These are phyloP conservation scores for Drosophila neotestacea DNA, from an alignment of 2,888 invertebrate genomes.

Conservation along the genomic window DNA sequence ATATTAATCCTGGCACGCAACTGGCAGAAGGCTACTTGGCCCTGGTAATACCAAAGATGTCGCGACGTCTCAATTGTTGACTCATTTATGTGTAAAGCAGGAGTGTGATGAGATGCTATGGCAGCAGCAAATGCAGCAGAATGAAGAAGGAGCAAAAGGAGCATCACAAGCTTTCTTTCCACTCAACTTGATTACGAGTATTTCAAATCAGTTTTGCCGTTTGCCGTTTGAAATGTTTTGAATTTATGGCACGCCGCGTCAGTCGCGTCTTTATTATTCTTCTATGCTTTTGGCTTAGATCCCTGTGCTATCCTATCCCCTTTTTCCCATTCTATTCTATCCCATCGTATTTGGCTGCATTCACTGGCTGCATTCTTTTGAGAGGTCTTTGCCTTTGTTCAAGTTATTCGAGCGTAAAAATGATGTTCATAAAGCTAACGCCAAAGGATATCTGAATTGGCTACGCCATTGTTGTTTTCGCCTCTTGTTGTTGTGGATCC, in stretches of 20 bases:
- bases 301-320: background rate
- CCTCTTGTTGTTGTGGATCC: slow-evolving; percentile 14
- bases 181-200: slow-evolving; percentile 61
- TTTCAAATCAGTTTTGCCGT: slow-evolving; percentile 66
- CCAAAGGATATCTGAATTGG: slow-evolving; percentile 63
- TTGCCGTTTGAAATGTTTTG: slow-evolving; percentile 62
- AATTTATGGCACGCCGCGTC: slow-evolving; percentile 67
- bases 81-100: slow-evolving; percentile 30
- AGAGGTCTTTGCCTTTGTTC: slow-evolving; percentile 63
- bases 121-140: background rate
- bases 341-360: background rate
- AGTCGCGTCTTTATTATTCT: slow-evolving; percentile 68
- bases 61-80: slow-evolving; percentile 68
- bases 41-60: slow-evolving; percentile 53
- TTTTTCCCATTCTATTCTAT: background rate
- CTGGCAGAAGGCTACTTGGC: slow-evolving; percentile 19
- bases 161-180: slow-evolving; percentile 20
- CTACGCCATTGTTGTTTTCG: slow-evolving; percentile 25
- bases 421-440: slow-evolving; percentile 65
- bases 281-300: slow-evolving; percentile 3
- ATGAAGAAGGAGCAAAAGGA: background rate
- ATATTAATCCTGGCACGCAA: slow-evolving; percentile 44
- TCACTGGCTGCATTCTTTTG: slow-evolving; percentile 42
- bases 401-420: slow-evolving; percentile 66
- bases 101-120: slow-evolving; percentile 15